phyloP scores from a whole-genome alignment of 1,140 invertebrate genomes.

The Mesaphorura yosii region DNA sequence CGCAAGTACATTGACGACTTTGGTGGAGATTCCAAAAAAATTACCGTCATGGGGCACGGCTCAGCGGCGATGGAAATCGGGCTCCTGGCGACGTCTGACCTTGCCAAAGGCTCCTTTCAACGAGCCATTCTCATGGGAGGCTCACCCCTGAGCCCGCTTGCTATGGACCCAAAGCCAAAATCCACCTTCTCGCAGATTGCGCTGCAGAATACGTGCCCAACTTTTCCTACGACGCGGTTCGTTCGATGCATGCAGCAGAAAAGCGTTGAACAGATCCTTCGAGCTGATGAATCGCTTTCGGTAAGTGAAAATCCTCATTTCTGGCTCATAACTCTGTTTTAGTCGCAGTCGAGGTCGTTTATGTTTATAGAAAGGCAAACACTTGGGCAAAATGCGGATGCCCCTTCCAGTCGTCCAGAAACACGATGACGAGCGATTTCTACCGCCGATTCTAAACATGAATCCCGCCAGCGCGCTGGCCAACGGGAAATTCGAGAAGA shows the following conservation, averaged over 20 bases:
- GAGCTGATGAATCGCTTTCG: slow-evolving; percentile 14
- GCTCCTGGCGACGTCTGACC: slow-evolving; percentile 19
- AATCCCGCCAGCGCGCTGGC: neutral
- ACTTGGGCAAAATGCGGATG: slow-evolving; percentile 13
- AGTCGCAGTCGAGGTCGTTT: too few species aligned
- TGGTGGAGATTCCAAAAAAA: slow-evolving; percentile 73
- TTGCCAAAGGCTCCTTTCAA: slow-evolving; percentile 61
- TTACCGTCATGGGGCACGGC: slow-evolving; percentile 84
- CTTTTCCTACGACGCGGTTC: slow-evolving; percentile 20
- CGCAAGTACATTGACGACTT: slow-evolving; percentile 83
- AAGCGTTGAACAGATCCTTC: neutral
- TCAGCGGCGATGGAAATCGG: slow-evolving; percentile 56
- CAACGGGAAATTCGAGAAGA: slow-evolving; percentile 14
- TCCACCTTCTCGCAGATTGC: slow-evolving; percentile 40
- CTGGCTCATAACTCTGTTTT: too few species aligned
- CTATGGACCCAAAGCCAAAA: slow-evolving; percentile 73
- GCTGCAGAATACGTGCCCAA: slow-evolving; percentile 49
- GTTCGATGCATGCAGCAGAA: slow-evolving; percentile 25
- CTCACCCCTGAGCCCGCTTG: slow-evolving; percentile 84
- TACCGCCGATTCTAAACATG: slow-evolving; percentile 18
- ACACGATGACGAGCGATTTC: slow-evolving; percentile 15
- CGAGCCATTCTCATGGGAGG: slow-evolving; percentile 89
- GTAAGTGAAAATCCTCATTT: too few species aligned
- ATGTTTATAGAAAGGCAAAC: slow-evolving; percentile 13
- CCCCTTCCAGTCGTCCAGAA: slow-evolving; percentile 19